These are phyloP conservation scores for Chrysolina haemoptera DNA, from an alignment of 2,888 invertebrate genomes.

Conservation along the genomic window DNA sequence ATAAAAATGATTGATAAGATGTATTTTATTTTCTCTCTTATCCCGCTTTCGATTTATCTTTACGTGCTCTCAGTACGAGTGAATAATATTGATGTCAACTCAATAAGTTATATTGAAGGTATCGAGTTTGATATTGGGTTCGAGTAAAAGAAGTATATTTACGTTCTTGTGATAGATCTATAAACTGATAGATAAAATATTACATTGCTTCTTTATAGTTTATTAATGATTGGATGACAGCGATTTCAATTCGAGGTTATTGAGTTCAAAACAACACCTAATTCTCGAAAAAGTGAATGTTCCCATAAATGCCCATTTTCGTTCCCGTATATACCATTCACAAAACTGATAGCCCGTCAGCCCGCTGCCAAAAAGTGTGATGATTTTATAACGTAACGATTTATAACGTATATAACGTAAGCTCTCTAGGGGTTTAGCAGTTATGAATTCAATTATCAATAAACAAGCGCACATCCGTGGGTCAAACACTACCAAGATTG, in stretches of 20 bases:
- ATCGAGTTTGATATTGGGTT: not conserved
- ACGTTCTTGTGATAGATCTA: not conserved
- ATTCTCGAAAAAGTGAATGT: not conserved
- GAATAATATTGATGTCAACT: not conserved
- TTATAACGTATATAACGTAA: too few relatives aligned
- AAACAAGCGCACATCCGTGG: too few relatives aligned
- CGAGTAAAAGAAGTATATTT: not conserved
- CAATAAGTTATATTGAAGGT: not conserved
- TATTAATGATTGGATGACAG: not conserved
- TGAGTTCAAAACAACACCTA: not conserved
- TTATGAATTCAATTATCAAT: too few relatives aligned
- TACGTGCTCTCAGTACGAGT: not conserved
- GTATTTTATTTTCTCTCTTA: constrained; percentile 2
- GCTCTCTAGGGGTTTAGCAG: too few relatives aligned
- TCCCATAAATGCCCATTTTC: not conserved
- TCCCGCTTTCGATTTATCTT: not conserved
- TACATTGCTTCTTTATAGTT: not conserved
- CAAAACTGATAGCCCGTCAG: too few relatives aligned
- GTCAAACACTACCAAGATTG: too few relatives aligned
- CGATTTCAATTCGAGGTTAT: not conserved
- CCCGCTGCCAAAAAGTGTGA: too few relatives aligned
- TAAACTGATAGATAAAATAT: not conserved
- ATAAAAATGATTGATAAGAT: constrained; percentile 18
- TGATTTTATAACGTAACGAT: too few relatives aligned
- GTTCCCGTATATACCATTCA: too few relatives aligned